Evolutionary conservation across 2,113 vertebrate genomes (phyloP), one percentile per base, ranked within the genome.

Genomic region (Carlito syrichta): DNA sequence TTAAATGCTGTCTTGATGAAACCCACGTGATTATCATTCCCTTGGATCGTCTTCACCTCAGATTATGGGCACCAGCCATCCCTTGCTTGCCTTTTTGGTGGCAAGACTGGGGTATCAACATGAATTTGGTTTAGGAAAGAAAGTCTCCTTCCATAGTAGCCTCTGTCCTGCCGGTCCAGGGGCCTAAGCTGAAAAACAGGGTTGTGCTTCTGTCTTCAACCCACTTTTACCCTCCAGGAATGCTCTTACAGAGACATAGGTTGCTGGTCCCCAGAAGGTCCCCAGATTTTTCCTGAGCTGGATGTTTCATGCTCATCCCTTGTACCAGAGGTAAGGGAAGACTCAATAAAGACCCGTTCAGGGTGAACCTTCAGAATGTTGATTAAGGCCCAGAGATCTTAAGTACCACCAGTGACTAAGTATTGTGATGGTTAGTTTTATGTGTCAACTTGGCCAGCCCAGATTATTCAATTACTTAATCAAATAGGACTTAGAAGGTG

Each of bases 21-120:
- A 23, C 3, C 10, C 38, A n/a, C 0, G 1, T 6, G 13, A 20
- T 2, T 54, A 1, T 3, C 11, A 0, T 3, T 27, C 48, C 30
- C 30, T 0, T 2, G 1, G 4, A 27, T 16, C 3, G 8, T 63
- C 16, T 48, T 60, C 5, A 2, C 27, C 22, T 63, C 6, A 13
- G 5, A 40, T 30, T 4, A 7, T 56, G 54, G 32, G 32, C 48
- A 19, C 30, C 8, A 22, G 32, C 7, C 5, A 4, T 20, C 38
- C 27, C 4, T 16, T 14, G 22, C 14, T 8, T 16, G 50, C 58
- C 48, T 54, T n/a, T 23, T 13, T 58, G 16, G 5, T 35, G 30
- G 43, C 45, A 43, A 27, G 9, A 3, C 38, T 3, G 12, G 52
- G 6, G 1, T 30, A 35, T 43, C n/a, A 63, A 27, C 45, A n/a